phyloP scores from a whole-genome alignment of 1,140 invertebrate genomes.

The Oedothorax gibbosus region DNA sequence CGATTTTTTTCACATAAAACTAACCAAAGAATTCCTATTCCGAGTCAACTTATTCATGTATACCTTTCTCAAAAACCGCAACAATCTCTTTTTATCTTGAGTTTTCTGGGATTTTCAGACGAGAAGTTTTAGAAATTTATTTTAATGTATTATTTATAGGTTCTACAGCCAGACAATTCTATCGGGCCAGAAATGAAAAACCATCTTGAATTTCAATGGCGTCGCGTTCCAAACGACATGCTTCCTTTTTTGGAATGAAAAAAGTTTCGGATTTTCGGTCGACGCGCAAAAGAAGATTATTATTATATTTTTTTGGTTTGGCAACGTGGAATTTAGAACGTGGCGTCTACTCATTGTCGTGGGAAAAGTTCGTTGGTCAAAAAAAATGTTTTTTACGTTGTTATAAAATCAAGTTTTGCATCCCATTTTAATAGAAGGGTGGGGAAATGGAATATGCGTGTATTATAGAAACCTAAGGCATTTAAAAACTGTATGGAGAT shows the following conservation, averaged over 20 bases:
- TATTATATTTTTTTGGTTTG: constrained; percentile 21
- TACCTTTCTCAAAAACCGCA: constrained; percentile 48
- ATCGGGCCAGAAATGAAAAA: constrained; percentile 46
- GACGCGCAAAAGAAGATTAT: not conserved
- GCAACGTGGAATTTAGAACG: constrained; percentile 27
- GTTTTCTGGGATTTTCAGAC: not conserved
- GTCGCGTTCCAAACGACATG: constrained; percentile 29
- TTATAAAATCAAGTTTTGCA: too few species aligned
- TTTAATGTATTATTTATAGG: constrained; percentile 59
- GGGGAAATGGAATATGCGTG: too few species aligned
- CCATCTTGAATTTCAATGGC: constrained; percentile 57
- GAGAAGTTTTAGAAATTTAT: constrained; percentile 53
- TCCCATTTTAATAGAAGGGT: too few species aligned
- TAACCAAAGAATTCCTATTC: constrained; percentile 43
- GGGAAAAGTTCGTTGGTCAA: constrained; percentile 23
- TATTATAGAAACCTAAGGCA: too few species aligned
- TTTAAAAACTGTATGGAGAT: too few species aligned
- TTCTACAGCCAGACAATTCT: constrained; percentile 43
- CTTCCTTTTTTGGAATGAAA: constrained; percentile 26
- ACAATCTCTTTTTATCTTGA: constrained; percentile 28
- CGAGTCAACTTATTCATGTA: constrained; percentile 57
- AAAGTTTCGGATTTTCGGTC: constrained; percentile 41
- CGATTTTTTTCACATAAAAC: constrained; percentile 28
- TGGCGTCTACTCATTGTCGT: constrained; percentile 27
- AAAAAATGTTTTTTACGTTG: constrained; percentile 1